phyloP scores from a whole-genome alignment of 2,888 invertebrate species.

The Iselma pallidipennis region DNA sequence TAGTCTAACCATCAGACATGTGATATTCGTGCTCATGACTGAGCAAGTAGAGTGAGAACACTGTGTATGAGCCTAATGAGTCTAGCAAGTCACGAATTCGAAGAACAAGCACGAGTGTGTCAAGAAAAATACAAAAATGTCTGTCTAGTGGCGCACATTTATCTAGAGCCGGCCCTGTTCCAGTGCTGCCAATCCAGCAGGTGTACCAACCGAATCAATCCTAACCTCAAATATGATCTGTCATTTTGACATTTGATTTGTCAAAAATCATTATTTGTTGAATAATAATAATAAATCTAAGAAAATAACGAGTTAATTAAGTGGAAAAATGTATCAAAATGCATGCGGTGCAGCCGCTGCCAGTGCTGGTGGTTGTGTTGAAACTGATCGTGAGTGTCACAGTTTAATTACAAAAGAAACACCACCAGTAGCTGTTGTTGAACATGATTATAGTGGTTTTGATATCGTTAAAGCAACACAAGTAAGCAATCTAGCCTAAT shows the following conservation, averaged over 20 bases:
- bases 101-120: too few relatives aligned
- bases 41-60: too few relatives aligned
- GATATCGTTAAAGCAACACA: conserved; percentile 96
- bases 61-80: too few relatives aligned
- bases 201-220: too few relatives aligned
- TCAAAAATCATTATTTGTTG: not conserved
- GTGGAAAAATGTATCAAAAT: conserved; percentile 67
- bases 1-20: too few relatives aligned
- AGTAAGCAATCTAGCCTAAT: conserved; percentile 50
- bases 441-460: conserved; percentile 78
- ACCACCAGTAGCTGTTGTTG: conserved; percentile 65
- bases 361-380: conserved; percentile 63
- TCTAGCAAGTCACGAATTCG: too few relatives aligned
- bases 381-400: conserved; percentile 65
- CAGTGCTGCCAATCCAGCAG: too few relatives aligned
- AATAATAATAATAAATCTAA: not conserved
- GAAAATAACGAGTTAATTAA: not conserved
- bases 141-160: too few relatives aligned
- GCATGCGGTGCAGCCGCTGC: conserved; percentile 74
- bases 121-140: too few relatives aligned
- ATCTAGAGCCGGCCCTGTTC: too few relatives aligned
- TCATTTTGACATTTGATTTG: not conserved
- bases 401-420: conserved; percentile 63
- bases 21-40: too few relatives aligned
- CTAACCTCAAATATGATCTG: not conserved